A percentile compares a stretch with the other conserved stretches of the same genome.
These are phyloP conservation scores for Neotoxoptera formosana DNA, from an alignment of 1,140 invertebrate genomes.

Conservation along the genomic window DNA sequence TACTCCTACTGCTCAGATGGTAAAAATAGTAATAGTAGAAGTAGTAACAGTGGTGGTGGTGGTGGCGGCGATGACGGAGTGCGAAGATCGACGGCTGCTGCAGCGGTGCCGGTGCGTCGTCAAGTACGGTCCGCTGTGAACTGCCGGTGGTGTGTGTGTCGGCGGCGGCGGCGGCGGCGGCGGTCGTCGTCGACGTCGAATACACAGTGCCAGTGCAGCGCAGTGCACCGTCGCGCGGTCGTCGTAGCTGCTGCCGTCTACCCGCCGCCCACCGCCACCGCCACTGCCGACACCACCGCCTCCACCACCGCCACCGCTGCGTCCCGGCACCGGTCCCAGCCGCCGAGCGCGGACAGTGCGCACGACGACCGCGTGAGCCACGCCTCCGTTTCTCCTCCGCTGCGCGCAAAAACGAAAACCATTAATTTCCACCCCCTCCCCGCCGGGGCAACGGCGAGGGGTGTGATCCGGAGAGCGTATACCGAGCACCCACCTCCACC, in stretches of 20 bases:
- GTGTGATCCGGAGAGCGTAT: background rate
- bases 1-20: background rate
- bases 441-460: background rate
- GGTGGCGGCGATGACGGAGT: background rate
- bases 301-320: background rate
- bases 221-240: background rate
- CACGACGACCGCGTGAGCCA: slow-evolving; percentile 8
- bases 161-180: background rate
- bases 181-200: background rate
- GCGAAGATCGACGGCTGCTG: background rate
- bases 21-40: slow-evolving; percentile 8
- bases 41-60: no score
- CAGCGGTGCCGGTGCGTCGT: slow-evolving; percentile 14
- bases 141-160: background rate
- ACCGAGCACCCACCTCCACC: background rate
- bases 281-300: background rate
- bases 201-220: slow-evolving; percentile 10
- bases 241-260: background rate
- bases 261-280: background rate
- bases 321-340: background rate
- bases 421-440: slow-evolving; percentile 1
- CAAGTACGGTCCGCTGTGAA: slow-evolving; percentile 47
- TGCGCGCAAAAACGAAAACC: background rate
- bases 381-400: slow-evolving; percentile 36
- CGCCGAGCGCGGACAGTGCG: slow-evolving; percentile 3